These are phyloP conservation scores for Lepilemur ruficaudatus DNA, from an alignment of 2,797 vertebrate species.

Conservation along the genomic window DNA sequence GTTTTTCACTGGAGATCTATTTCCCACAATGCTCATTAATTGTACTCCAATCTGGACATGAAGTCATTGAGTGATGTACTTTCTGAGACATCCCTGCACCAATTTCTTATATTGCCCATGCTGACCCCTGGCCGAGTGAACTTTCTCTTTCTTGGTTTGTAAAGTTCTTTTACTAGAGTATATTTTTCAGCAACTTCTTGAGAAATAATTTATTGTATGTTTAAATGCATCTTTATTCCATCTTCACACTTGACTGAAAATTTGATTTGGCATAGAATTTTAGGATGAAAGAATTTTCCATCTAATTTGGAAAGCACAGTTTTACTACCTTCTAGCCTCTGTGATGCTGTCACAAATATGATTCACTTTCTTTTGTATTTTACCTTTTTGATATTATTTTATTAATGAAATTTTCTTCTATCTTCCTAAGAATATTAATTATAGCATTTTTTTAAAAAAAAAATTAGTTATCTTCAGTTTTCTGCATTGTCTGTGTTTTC, in stretches of 20 bases:
- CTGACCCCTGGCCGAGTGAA: not conserved
- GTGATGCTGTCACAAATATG: not conserved
- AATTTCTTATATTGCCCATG: not conserved
- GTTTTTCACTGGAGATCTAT: not conserved
- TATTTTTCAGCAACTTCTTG: not conserved
- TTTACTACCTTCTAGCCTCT: not conserved
- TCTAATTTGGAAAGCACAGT: not conserved
- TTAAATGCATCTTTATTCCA: not conserved
- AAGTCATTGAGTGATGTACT: not conserved
- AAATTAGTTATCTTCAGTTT: not conserved
- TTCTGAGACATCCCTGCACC: not conserved
- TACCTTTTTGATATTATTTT: not conserved
- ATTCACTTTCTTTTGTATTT: not conserved
- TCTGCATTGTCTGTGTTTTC: not conserved
- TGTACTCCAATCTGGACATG: not conserved
- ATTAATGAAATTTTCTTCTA: not conserved
- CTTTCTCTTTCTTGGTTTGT: slow-evolving; percentile 8
- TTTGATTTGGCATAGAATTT: not conserved
- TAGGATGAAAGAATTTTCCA: not conserved
- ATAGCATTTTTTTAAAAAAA: not conserved
- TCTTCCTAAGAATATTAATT: not conserved
- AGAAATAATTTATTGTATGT: not conserved
- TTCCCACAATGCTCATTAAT: not conserved
- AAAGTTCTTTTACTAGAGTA: not conserved
- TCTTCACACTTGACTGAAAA: not conserved